Percentiles rank a stretch among this genome's conserved stretches.
Conservation (phyloP, 2,113 vertebrate genomes). For the Ascaphus truei region DNA sequence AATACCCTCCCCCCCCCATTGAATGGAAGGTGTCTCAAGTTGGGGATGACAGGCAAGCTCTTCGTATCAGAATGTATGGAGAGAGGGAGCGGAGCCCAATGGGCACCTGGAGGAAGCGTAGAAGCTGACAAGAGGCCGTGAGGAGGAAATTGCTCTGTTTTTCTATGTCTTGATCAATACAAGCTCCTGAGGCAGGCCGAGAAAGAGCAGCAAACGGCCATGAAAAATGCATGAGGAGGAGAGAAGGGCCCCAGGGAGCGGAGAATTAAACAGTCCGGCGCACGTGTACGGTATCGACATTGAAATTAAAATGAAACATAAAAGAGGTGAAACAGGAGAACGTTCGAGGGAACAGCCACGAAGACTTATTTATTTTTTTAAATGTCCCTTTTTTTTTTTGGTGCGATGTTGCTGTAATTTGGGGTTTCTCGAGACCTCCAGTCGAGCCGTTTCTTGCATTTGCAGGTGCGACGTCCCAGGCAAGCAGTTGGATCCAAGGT, state of each 20-base stretch:
- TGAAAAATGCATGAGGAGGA: slow-evolving; percentile 78
- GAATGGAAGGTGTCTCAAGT: too few relatives aligned
- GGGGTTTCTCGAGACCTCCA: neutral
- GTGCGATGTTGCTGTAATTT: neutral
- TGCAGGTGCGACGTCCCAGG: too few relatives aligned
- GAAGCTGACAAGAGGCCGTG: slow-evolving; percentile 38
- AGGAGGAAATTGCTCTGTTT: slow-evolving; percentile 68
- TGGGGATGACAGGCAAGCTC: too few relatives aligned
- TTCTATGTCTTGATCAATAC: slow-evolving; percentile 78
- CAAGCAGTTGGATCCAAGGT: too few relatives aligned
- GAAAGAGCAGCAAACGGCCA: slow-evolving; percentile 49
- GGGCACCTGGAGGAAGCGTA: neutral
- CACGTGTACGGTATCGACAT: slow-evolving; percentile 66
- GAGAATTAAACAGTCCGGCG: slow-evolving; percentile 69
- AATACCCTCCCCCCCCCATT: too few relatives aligned
- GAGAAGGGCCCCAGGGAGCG: slow-evolving; percentile 54
- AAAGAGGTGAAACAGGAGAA: slow-evolving; percentile 3
- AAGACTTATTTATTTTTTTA: too few relatives aligned
- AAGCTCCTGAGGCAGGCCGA: slow-evolving; percentile 61
- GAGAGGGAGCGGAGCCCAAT: neutral
- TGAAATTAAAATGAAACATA: slow-evolving; percentile 52
- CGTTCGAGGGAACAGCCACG: too few relatives aligned
- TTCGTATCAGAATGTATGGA: too few relatives aligned
- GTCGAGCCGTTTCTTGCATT: too few relatives aligned
- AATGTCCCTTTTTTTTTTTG: too few relatives aligned